A percentile compares a stretch with the other conserved stretches of the same genome.
These are phyloP conservation scores for Lobophora halterata DNA, from an alignment of 2,888 invertebrate species.

Conservation along the genomic window DNA sequence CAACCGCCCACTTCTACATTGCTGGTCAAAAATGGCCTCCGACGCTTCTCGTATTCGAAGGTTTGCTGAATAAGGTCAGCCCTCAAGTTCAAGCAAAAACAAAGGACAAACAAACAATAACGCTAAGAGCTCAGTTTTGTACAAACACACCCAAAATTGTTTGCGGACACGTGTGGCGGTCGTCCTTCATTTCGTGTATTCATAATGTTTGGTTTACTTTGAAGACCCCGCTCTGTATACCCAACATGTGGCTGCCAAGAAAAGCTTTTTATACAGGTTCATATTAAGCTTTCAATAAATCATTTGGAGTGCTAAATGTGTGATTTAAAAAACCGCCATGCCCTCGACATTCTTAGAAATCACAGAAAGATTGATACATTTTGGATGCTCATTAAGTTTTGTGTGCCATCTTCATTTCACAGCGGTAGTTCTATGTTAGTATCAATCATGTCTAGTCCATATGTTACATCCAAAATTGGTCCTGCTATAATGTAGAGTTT, in stretches of 20 bases:
- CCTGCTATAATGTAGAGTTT: slow-evolving; percentile 7
- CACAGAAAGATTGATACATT: slow-evolving; percentile 16
- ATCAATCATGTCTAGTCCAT: slow-evolving; percentile 15
- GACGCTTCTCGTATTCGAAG: slow-evolving; percentile 15
- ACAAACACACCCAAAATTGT: slow-evolving; percentile 65
- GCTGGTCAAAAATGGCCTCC: slow-evolving; percentile 51
- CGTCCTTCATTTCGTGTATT: slow-evolving; percentile 59
- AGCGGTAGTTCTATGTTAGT: slow-evolving; percentile 10
- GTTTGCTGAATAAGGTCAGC: slow-evolving; percentile 26
- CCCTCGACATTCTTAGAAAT: slow-evolving; percentile 26
- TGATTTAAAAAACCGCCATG: no score
- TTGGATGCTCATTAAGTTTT: slow-evolving; percentile 26
- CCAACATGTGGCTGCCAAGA: slow-evolving; percentile 41
- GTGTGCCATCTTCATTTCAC: slow-evolving; percentile 18
- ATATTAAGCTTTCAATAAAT: slow-evolving; percentile 35
- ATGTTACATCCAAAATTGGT: slow-evolving; percentile 7
- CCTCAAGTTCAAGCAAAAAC: slow-evolving; percentile 32
- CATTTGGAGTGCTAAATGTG: slow-evolving; percentile 31
- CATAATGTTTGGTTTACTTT: slow-evolving; percentile 60
- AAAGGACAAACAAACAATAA: slow-evolving; percentile 45
- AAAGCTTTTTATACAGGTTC: slow-evolving; percentile 20
- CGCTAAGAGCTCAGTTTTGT: slow-evolving; percentile 55
- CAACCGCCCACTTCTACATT: slow-evolving; percentile 69
- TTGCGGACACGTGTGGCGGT: slow-evolving; percentile 66
- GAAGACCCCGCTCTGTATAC: slow-evolving; percentile 59